These are phyloP conservation scores for Chaetodon trifasciatus DNA, from an alignment of 2,797 vertebrate species.

Conservation along the genomic window DNA sequence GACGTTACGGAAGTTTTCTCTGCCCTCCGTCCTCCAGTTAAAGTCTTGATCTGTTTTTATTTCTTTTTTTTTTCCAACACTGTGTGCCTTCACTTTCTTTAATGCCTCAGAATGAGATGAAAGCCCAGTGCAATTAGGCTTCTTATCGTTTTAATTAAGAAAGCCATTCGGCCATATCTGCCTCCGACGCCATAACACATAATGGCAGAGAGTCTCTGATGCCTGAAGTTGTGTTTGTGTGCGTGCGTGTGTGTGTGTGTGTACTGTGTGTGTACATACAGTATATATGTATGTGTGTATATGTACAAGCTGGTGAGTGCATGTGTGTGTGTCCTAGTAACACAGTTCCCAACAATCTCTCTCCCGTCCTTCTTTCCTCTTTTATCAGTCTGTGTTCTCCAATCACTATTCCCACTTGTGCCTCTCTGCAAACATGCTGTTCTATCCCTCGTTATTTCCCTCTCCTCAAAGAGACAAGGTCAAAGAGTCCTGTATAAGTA, in stretches of 20 bases:
- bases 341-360: slow-evolving; percentile 78
- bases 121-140: slow-evolving; percentile 86
- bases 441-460: slow-evolving; percentile 72
- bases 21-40: slow-evolving; percentile 69
- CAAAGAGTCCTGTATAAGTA: slow-evolving; percentile 70
- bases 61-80: slow-evolving; percentile 70
- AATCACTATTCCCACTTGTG: slow-evolving; percentile 77
- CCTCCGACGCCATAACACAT: slow-evolving; percentile 82
- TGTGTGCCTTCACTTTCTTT: slow-evolving; percentile 79
- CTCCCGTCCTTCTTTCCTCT: slow-evolving; percentile 60
- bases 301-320: slow-evolving; percentile 20
- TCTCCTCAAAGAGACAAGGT: slow-evolving; percentile 78
- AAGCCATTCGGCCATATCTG: slow-evolving; percentile 87
- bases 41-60: slow-evolving; percentile 81
- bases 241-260: slow-evolving; percentile 15
- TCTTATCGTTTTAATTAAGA: slow-evolving; percentile 91
- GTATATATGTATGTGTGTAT: slow-evolving; percentile 14
- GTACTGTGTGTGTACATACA: slow-evolving; percentile 21
- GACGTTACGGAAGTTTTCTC: slow-evolving; percentile 61
- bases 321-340: slow-evolving; percentile 63
- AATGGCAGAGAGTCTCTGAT: slow-evolving; percentile 81
- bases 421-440: slow-evolving; percentile 75
- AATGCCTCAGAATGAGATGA: slow-evolving; percentile 82
- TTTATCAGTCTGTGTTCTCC: slow-evolving; percentile 79
- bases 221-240: slow-evolving; percentile 78